A percentile compares a stretch with the other conserved stretches of the same genome.
phyloP scores from a whole-genome alignment of 2,797 vertebrate species.

The Thripadectes ignobilis region DNA sequence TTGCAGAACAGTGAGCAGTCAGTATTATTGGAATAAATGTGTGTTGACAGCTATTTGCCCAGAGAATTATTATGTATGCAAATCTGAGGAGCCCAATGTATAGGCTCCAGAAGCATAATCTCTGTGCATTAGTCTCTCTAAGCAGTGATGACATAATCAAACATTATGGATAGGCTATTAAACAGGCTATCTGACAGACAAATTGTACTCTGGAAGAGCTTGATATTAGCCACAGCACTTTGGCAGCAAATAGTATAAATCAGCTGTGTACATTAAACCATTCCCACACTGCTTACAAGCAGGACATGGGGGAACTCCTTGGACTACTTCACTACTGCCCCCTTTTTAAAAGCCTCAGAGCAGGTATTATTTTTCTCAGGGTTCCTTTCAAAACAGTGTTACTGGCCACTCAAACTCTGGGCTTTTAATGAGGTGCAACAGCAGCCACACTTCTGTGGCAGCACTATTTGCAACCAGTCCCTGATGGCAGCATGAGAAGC shows the following conservation, averaged over 20 bases:
- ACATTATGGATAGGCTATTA: neutral
- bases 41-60: neutral
- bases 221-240: neutral
- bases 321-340: neutral
- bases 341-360: neutral
- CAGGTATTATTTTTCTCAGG: neutral
- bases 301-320: neutral
- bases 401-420: neutral
- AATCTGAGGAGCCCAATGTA: neutral
- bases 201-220: neutral
- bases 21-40: neutral
- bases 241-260: neutral
- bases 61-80: neutral
- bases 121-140: neutral
- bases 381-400: neutral
- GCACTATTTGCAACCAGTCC: neutral
- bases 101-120: neutral
- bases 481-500: neutral
- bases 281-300: neutral
- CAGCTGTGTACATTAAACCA: fast-evolving
- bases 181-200: neutral
- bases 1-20: neutral
- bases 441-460: neutral
- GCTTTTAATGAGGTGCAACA: neutral
- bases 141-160: neutral